Conservation (phyloP, 1,140 invertebrate species). For the Myzus persicae region DNA sequence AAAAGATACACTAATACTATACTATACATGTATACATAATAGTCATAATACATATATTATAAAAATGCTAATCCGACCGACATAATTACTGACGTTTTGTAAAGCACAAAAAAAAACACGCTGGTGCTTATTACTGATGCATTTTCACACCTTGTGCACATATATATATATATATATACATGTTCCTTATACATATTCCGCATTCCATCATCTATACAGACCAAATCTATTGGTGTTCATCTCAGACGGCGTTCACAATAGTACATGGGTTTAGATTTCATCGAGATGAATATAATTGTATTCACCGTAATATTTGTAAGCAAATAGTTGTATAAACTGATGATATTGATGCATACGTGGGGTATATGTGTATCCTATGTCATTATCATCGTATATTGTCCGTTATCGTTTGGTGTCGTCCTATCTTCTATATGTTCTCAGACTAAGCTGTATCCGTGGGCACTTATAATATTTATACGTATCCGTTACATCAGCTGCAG, state of each 20-base stretch:
- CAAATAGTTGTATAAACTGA: neutral
- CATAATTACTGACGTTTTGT: slow-evolving; percentile 54
- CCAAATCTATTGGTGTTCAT: neutral
- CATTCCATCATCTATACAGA: neutral
- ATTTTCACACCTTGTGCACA: slow-evolving; percentile 36
- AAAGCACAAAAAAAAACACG: slow-evolving; percentile 35
- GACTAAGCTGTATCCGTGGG: neutral
- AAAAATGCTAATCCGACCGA: slow-evolving; percentile 45
- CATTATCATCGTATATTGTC: neutral
- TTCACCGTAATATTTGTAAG: neutral
- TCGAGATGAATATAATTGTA: neutral
- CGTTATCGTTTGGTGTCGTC: neutral
- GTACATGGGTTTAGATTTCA: neutral
- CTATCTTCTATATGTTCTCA: neutral
- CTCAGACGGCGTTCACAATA: neutral
- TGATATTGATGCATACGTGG: neutral
- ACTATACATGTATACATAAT: neutral
- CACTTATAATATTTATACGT: neutral
- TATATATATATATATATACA: neutral
- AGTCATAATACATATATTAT: slow-evolving; percentile 16
- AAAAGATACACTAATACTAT: slow-evolving; percentile 5
- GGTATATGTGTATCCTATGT: neutral
- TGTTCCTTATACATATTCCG: slow-evolving; percentile 12
- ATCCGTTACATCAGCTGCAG: neutral
- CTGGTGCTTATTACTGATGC: slow-evolving; percentile 30